These are phyloP conservation scores for Dermochelys coriacea DNA, from an alignment of 2,797 vertebrate species.

Conservation along the genomic window DNA sequence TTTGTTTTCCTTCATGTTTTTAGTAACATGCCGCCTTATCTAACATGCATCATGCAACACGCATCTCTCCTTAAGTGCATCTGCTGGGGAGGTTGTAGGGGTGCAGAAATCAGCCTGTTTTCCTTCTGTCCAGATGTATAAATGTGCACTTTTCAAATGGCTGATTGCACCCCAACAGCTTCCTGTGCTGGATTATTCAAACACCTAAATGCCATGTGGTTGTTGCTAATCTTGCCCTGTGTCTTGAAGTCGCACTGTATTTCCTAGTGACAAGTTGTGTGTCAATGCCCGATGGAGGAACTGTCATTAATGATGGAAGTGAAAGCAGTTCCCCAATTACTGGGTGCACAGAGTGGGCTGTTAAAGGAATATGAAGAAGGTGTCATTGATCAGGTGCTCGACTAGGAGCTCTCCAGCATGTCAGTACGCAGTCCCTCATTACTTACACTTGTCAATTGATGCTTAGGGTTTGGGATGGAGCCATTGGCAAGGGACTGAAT, in stretches of 20 bases:
- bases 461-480: constrained; percentile 44
- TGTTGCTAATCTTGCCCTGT: rapidly evolving
- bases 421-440: constrained; percentile 47
- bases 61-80: not conserved
- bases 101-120: not conserved
- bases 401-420: not conserved
- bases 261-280: not conserved
- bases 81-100: not conserved
- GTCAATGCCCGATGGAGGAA: not conserved
- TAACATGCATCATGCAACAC: not conserved
- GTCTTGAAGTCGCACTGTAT: not conserved
- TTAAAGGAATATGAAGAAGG: not conserved
- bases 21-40: not conserved
- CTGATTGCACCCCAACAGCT: rapidly evolving
- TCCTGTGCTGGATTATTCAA: rapidly evolving
- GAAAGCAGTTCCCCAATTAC: not conserved
- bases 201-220: rapidly evolving
- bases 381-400: constrained; percentile 8
- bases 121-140: not conserved
- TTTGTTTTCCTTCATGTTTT: not conserved
- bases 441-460: constrained; percentile 76
- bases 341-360: not conserved
- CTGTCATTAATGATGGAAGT: not conserved
- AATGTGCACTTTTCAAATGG: not conserved
- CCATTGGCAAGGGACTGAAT: constrained; percentile 61